phyloP scores from a whole-genome alignment of 2,888 invertebrate genomes.

The Nephrotoma flavescens region DNA sequence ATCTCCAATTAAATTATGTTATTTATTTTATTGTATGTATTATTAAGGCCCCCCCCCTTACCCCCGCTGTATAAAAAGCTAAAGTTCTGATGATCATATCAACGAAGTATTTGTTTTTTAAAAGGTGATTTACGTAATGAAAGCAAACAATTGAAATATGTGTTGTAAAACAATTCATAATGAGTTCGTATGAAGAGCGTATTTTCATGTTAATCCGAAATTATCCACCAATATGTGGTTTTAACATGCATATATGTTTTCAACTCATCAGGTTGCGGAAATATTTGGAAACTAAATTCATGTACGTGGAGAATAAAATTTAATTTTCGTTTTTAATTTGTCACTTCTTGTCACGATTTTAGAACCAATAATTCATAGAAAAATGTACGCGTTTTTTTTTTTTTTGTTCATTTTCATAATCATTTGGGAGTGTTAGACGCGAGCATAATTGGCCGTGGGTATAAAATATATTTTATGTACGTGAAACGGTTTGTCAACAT shows the following conservation, averaged over 20 bases:
- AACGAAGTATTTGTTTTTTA: not conserved
- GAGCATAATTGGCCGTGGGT: not conserved
- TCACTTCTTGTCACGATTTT: not conserved
- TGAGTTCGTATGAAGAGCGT: not conserved
- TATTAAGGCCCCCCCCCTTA: not conserved
- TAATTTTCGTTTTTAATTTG: not conserved
- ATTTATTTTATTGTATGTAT: not conserved
- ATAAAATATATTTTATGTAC: not conserved
- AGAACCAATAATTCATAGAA: not conserved
- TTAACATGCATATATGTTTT: not conserved
- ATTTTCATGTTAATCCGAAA: not conserved
- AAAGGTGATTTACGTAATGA: not conserved
- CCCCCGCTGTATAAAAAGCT: not conserved
- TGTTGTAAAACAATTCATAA: not conserved
- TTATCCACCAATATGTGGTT: not conserved
- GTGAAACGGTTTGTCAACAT: not conserved
- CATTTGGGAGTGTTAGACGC: not conserved
- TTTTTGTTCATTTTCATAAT: not conserved
- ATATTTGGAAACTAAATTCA: not conserved
- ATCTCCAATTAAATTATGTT: not conserved
- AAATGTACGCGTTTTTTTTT: not conserved
- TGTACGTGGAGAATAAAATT: not conserved
- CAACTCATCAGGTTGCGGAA: not conserved
- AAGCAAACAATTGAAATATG: not conserved
- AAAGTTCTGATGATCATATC: not conserved